Evolutionary conservation across 2,113 vertebrate species (phyloP).

Genomic region (Ivindomyrus marchei): DNA sequence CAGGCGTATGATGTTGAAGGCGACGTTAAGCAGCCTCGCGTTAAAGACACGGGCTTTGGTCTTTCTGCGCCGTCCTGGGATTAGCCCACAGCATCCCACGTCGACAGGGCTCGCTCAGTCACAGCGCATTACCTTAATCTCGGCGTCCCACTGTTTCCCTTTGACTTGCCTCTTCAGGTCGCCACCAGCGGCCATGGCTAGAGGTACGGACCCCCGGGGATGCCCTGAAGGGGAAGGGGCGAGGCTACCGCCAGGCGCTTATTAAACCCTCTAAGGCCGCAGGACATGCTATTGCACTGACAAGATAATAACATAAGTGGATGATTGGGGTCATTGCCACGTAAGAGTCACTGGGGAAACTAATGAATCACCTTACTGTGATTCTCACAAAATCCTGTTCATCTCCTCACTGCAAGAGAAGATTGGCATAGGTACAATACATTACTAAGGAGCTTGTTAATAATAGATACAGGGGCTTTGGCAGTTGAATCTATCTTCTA

Average conservation of each 20-base stretch:
- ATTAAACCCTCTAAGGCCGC: background rate
- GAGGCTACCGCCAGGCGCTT: background rate
- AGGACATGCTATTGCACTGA: slow-evolving; percentile 5
- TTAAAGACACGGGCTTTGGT: background rate
- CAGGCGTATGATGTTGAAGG: background rate
- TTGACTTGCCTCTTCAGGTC: background rate
- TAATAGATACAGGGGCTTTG: background rate
- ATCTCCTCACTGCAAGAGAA: background rate
- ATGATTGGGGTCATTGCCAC: slow-evolving; percentile 11
- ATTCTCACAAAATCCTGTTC: slow-evolving; percentile 5
- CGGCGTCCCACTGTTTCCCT: background rate
- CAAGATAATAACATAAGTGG: slow-evolving; percentile 12
- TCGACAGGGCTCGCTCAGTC: background rate
- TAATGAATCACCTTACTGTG: slow-evolving; percentile 8
- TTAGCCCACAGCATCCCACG: background rate
- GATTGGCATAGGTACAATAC: background rate
- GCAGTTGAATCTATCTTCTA: background rate
- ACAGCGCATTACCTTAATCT: slow-evolving; percentile 4
- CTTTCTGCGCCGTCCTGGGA: background rate
- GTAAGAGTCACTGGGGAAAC: slow-evolving; percentile 4
- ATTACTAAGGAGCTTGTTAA: background rate
- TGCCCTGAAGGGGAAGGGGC: background rate
- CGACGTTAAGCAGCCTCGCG: background rate
- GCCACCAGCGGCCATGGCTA: background rate
- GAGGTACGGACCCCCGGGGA: background rate